A percentile compares a stretch with the other conserved stretches of the same genome.
These are phyloP conservation scores for Chromoteleia sp. DNA, from an alignment of 2,888 invertebrate species.

Conservation along the genomic window DNA sequence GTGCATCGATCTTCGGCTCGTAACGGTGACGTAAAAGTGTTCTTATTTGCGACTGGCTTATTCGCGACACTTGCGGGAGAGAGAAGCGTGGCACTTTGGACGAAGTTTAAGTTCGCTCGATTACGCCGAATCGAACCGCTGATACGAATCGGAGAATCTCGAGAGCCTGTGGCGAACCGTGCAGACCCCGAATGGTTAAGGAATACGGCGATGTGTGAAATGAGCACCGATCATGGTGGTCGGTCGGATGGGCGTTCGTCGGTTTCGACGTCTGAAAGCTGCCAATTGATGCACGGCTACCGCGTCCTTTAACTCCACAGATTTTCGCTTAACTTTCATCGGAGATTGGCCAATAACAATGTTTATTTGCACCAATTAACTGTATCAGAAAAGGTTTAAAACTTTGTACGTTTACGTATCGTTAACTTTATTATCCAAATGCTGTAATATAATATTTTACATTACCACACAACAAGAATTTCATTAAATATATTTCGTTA, in stretches of 20 bases:
- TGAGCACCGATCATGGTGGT: constrained; percentile 60
- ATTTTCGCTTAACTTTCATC: constrained; percentile 33
- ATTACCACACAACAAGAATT: too few relatives aligned
- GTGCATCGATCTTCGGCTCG: constrained; percentile 16
- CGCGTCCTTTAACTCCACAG: constrained; percentile 22
- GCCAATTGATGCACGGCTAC: constrained; percentile 30
- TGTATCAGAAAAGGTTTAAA: too few relatives aligned
- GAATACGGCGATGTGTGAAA: constrained; percentile 46
- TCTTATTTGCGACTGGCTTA: constrained; percentile 21
- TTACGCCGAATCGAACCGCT: constrained; percentile 48
- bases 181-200: constrained; percentile 40
- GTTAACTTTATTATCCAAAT: too few relatives aligned
- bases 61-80: constrained; percentile 9
- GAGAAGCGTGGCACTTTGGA: constrained; percentile 16
- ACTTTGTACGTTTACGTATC: too few relatives aligned
- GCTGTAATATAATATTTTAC: too few relatives aligned
- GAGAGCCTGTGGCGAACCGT: constrained; percentile 55
- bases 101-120: constrained; percentile 34
- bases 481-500: too few relatives aligned
- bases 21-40: constrained; percentile 22
- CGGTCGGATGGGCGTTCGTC: constrained; percentile 38
- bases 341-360: constrained; percentile 18
- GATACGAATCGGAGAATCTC: constrained; percentile 63
- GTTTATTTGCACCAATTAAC: not conserved
- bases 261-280: constrained; percentile 48